A percentile compares a stretch with the other conserved stretches of the same genome.
Evolutionary conservation across 2,113 vertebrate genomes (phyloP).

Genomic region (Pterocles gutturalis): DNA sequence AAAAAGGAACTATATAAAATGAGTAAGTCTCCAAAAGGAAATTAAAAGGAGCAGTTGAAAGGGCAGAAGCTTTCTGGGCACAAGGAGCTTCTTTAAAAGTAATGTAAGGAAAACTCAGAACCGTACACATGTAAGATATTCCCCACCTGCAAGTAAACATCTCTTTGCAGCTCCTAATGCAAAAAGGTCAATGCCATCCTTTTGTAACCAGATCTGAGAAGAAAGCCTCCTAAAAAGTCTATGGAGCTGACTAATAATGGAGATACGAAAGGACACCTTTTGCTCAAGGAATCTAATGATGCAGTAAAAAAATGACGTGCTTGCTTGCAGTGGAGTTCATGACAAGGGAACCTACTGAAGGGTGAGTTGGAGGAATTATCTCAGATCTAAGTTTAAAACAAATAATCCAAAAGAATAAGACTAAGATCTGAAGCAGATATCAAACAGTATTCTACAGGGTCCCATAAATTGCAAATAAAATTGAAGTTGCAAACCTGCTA

Average conservation of each 20-base stretch:
- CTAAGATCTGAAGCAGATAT: neutral
- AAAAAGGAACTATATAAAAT: neutral
- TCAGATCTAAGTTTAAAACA: neutral
- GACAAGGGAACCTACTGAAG: neutral
- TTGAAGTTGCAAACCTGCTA: neutral
- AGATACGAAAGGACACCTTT: neutral
- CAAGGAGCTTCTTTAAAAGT: neutral
- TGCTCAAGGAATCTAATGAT: neutral
- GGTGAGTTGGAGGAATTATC: neutral
- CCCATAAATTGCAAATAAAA: neutral
- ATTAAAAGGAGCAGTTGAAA: neutral
- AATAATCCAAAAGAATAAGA: neutral
- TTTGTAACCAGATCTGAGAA: neutral
- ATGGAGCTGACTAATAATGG: neutral
- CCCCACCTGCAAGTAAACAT: neutral
- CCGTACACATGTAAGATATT: neutral
- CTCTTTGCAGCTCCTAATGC: neutral
- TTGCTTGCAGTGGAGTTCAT: neutral
- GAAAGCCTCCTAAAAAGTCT: neutral
- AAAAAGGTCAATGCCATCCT: neutral
- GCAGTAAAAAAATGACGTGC: neutral
- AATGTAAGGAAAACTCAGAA: neutral
- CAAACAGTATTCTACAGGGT: neutral
- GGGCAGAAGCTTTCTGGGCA: neutral
- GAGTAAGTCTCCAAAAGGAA: neutral